phyloP scores from a whole-genome alignment of 2,113 vertebrate species.

The Rhinoptilus africanus region DNA sequence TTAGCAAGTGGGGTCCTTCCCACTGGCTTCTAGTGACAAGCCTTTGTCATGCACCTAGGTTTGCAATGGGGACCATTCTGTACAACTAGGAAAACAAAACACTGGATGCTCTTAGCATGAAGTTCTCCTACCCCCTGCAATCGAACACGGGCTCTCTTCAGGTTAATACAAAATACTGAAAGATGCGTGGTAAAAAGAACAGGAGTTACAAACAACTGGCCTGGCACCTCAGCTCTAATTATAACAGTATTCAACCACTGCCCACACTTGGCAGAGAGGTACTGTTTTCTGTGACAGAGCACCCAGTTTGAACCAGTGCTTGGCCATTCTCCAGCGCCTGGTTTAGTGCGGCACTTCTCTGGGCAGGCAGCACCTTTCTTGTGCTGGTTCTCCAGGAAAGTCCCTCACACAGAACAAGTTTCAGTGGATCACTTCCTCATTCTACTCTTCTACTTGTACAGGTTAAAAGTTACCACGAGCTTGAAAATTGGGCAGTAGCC shows the following conservation, averaged over 20 bases:
- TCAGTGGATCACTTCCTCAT: background rate
- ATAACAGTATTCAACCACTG: background rate
- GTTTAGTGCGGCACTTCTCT: background rate
- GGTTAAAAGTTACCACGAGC: background rate
- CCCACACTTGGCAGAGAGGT: background rate
- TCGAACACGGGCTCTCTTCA: background rate
- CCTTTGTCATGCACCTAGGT: background rate
- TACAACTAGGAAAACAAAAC: background rate
- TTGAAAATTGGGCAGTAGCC: background rate
- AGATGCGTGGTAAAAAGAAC: background rate
- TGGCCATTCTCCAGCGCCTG: background rate
- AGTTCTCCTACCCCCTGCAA: background rate
- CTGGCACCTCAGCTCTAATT: background rate
- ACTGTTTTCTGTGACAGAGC: background rate
- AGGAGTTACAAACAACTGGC: background rate
- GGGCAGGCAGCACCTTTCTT: background rate
- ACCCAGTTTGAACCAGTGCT: background rate
- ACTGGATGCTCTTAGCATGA: background rate
- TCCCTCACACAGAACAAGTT: background rate
- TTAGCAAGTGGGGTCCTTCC: background rate
- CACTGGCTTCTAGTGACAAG: background rate
- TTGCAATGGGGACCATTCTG: background rate
- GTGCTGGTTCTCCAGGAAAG: background rate
- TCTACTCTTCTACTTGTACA: background rate
- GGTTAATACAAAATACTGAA: background rate